phyloP scores from a whole-genome alignment of 2,797 vertebrate species.

The Oreochromis mossambicus region DNA sequence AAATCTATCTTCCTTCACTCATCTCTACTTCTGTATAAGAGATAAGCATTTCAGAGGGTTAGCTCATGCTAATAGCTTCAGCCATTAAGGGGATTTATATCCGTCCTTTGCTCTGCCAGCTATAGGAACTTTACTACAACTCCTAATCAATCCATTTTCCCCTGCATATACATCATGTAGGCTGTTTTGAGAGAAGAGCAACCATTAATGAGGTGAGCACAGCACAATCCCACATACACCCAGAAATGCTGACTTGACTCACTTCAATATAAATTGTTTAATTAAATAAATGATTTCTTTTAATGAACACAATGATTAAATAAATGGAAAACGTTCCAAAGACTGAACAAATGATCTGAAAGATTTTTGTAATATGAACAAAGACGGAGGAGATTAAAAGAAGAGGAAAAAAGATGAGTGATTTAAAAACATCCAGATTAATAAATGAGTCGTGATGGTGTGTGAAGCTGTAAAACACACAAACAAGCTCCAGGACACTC shows the following conservation, averaged over 20 bases:
- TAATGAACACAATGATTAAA: neutral
- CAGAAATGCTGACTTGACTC: neutral
- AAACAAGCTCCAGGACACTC: neutral
- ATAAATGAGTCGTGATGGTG: neutral
- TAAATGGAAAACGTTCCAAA: neutral
- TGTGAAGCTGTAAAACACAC: neutral
- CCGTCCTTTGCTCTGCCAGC: slow-evolving; percentile 23
- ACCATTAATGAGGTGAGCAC: neutral
- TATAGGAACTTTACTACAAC: slow-evolving; percentile 3
- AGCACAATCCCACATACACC: neutral
- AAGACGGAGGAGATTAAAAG: neutral
- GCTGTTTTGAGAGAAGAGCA: neutral
- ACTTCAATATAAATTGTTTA: neutral
- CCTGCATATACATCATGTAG: neutral
- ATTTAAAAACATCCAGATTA: neutral
- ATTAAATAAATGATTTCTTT: neutral
- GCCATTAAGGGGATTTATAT: slow-evolving; percentile 63
- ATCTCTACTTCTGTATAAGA: slow-evolving; percentile 12
- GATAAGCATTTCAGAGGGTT: slow-evolving; percentile 29
- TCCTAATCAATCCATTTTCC: slow-evolving; percentile 15
- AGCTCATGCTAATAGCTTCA: slow-evolving; percentile 50
- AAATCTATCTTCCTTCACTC: neutral
- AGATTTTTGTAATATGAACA: neutral
- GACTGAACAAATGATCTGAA: neutral
- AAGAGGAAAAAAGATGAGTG: neutral